A percentile compares a stretch with the other conserved stretches of the same genome.
These are phyloP conservation scores for Dendronephthya gigantea DNA, from an alignment of 64 coral and sea anemone species.

Conservation along the genomic window DNA sequence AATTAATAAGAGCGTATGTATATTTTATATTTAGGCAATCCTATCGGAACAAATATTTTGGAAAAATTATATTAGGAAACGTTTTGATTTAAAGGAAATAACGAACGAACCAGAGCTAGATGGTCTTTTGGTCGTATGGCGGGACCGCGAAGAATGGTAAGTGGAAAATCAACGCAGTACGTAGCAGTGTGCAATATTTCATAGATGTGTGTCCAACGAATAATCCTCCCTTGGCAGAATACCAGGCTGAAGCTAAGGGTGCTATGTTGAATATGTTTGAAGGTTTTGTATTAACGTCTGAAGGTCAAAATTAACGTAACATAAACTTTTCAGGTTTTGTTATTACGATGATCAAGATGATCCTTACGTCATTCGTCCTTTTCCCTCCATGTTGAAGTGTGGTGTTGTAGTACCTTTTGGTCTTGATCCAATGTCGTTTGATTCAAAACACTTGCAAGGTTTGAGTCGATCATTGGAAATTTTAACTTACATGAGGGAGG, in stretches of 20 bases:
- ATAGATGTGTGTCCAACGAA: neutral
- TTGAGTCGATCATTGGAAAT: neutral
- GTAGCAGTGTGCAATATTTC: too few relatives aligned
- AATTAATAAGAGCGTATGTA: too few relatives aligned
- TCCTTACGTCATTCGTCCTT: neutral
- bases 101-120: neutral
- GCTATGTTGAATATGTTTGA: too few relatives aligned
- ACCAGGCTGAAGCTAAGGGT: too few relatives aligned
- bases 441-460: neutral
- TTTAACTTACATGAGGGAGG: neutral
- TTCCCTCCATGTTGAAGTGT: neutral
- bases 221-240: neutral
- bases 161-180: too few relatives aligned
- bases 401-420: neutral
- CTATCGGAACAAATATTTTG: neutral
- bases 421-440: neutral
- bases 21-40: too few relatives aligned
- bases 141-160: too few relatives aligned
- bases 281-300: too few relatives aligned
- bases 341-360: neutral
- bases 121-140: neutral
- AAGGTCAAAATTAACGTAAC: too few relatives aligned
- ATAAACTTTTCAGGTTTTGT: constrained; percentile 6
- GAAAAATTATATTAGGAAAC: neutral
- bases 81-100: neutral